These are phyloP conservation scores for Taenioides sp. DNA, from an alignment of 2,797 vertebrate species.

Conservation along the genomic window DNA sequence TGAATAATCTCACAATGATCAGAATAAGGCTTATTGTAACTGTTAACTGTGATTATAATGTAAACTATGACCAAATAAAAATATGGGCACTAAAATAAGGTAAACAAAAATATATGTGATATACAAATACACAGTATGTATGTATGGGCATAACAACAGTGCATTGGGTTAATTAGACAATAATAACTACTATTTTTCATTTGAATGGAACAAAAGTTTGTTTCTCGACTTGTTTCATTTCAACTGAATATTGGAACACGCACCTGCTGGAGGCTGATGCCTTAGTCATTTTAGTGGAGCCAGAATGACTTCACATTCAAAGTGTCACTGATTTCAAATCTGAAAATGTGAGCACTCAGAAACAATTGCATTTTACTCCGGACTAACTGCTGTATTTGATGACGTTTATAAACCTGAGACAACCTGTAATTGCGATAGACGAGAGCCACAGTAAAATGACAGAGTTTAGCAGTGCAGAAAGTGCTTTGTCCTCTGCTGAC, in stretches of 20 bases:
- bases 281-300: neutral
- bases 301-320: neutral
- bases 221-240: neutral
- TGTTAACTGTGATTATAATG: too few species aligned
- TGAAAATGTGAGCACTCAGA: neutral
- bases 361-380: neutral
- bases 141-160: too few species aligned
- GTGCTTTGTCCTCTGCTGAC: constrained; percentile 68
- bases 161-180: too few species aligned
- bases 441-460: constrained; percentile 44
- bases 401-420: constrained; percentile 36
- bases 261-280: neutral
- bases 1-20: too few species aligned
- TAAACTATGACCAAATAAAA: too few species aligned
- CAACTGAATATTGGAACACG: neutral
- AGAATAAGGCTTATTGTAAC: too few species aligned
- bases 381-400: neutral
- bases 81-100: too few species aligned
- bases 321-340: neutral
- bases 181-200: too few species aligned
- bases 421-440: constrained; percentile 45
- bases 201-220: too few species aligned
- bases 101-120: too few species aligned
- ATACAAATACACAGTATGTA: too few species aligned
- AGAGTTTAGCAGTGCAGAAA: constrained; percentile 53